Base-by-base conservation (phyloP, 1,140 invertebrate genomes). In the Chlorops oryzae region DNA sequence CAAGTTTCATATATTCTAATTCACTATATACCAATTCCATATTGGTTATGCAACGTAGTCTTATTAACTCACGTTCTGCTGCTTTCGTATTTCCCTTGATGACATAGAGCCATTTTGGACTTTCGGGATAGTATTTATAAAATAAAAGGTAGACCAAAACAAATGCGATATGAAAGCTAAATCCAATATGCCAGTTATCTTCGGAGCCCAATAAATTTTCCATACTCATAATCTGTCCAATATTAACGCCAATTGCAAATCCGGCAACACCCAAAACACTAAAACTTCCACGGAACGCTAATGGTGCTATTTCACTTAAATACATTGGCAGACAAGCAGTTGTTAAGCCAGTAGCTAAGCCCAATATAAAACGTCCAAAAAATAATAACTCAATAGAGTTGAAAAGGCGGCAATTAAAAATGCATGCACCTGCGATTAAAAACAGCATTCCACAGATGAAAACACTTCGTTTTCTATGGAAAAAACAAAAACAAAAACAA, bases 251-350 rank as follows among this genome's bases (percentile, higher is more conserved):
- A 38, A 82, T 77, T 5, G 86, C 90, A 25, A 94, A 76, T 13
- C 89, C 90, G 50, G 93, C 74, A 47, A 89, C 86, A 64, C 88
- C 91, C 1, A 90, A 73, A 0, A 88, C 86, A 13, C 90, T 90
- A 61, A 90, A 79, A 0, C 85, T 78, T 12, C 90, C 91, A 41
- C 86, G 77, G 22, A 91, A 77, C 27, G 77, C 75, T 4, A 82
- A 56, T 1, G 91, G 88, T 1, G 88, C 80, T 54, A 93, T 74
- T 74, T 95, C 91, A 5, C 83, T 84, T 58, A 93, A 74, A 67
- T 92, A 95, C 82, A 93, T 85, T 3, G 90, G 87, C 54, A 90
- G 79, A 55, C 90, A 78, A 55, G 83, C 82, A 5, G 87, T 91
- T 13, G 82, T 81, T 17, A 92, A 70, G 55, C 88, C 88, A 77